Evolutionary conservation across 2,113 vertebrate species (phyloP).

Genomic region (Proteles cristata): DNA sequence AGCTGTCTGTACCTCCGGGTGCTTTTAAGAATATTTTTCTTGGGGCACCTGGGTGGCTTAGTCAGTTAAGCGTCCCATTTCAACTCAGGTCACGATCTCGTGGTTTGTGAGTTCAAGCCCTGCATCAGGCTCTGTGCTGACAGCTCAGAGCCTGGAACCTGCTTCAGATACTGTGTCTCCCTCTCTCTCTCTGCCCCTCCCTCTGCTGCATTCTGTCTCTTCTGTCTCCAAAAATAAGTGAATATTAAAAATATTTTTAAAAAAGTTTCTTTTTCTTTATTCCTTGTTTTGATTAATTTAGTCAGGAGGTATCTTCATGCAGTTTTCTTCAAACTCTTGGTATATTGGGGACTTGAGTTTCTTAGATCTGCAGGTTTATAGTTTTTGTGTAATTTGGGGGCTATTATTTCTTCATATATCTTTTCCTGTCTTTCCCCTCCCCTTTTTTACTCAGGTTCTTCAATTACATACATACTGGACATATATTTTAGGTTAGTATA

Average conservation of each 20-base stretch:
- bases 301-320: background rate
- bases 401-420: background rate
- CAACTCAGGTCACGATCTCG: no score
- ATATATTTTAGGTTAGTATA: fast-evolving
- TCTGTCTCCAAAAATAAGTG: no score
- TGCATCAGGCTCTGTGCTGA: no score
- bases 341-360: background rate
- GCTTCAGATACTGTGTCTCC: no score
- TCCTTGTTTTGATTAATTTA: background rate
- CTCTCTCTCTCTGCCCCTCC: no score
- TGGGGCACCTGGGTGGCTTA: no score
- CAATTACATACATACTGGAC: background rate
- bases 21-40: no score
- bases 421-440: background rate
- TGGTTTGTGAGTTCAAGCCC: no score
- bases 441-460: background rate
- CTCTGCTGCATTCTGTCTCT: no score
- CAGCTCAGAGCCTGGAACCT: no score
- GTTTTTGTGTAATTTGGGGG: background rate
- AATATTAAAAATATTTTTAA: background rate
- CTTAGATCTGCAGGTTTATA: background rate
- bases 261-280: background rate
- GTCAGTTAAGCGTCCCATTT: no score
- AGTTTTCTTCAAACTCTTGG: background rate
- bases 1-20: background rate